Evolutionary conservation across 2,888 invertebrate genomes (phyloP), one percentile per base, ranked within the genome.

Genomic region (Blastobasis lacticolella): DNA sequence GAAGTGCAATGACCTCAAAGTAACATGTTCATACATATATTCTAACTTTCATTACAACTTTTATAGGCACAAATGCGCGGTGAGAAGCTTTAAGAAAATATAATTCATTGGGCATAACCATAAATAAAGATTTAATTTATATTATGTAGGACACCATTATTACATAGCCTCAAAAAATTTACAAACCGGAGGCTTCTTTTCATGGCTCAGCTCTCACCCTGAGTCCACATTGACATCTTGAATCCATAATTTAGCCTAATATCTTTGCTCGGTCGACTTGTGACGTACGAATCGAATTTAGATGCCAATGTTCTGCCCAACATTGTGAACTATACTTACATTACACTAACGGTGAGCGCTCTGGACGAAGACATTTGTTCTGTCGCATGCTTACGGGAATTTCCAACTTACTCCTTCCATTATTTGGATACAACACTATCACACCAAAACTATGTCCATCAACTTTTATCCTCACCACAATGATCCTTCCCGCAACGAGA

Each of bases 361-460:
- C 64, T 69, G 61, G 70, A 77, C 75, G 73, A 71, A 75, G 67
- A 69, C 69, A 62, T 67, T 74, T 74, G 71, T 71, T 78, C 67
- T 60, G 64, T 69, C 64, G 62, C 69, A 57, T 67, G 67, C 74
- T 71, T 73, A 73, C 84, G 86, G 87, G 86, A 85, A 80, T 73
- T 75, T 73, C 80, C 75, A 62, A 63, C 78, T 74, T 62, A 67
- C 75, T 69, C 81, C 86, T 87, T 87, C 88, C 87, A 84, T 78
- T 72, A 73, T 81, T 75, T 81, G 88, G 88, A 88, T 87, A 88
- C 88, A 88, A 87, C 88, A 87, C 88, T 84, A 76, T 73, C 88
- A 84, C 80, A 79, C 86, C 88, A 84, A 71, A 79, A 73, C 78
- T 78, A 75, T 85, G 87, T 88, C 88, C 83, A 57, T 72, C 84